Conservation (phyloP, 2,888 invertebrate genomes). For the Perizoma affinitatum region DNA sequence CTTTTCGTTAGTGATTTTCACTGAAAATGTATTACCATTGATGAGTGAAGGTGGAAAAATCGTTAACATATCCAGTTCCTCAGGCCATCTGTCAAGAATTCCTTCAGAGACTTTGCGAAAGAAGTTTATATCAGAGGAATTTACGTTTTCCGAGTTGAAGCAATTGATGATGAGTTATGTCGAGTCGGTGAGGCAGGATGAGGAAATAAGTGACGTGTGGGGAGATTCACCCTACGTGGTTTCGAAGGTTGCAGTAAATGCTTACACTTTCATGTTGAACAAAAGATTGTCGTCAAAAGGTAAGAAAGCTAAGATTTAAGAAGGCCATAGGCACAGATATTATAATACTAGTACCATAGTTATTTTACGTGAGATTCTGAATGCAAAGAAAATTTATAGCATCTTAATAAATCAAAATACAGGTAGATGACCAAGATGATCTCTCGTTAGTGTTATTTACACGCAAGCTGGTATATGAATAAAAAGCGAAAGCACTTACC, state of each 20-base stretch:
- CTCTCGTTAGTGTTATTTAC: too few species aligned
- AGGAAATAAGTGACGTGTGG: slow-evolving; percentile 77
- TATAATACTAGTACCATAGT: too few species aligned
- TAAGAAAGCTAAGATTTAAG: slow-evolving; percentile 35
- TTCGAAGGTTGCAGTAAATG: slow-evolving; percentile 90
- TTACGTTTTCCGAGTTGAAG: slow-evolving; percentile 83
- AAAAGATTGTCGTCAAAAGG: slow-evolving; percentile 61
- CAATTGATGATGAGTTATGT: slow-evolving; percentile 86
- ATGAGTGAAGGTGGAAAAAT: slow-evolving; percentile 87
- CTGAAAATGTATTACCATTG: slow-evolving; percentile 87
- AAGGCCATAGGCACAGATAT: too few species aligned
- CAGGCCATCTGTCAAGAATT: slow-evolving; percentile 86
- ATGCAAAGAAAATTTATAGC: too few species aligned
- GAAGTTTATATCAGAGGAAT: slow-evolving; percentile 70
- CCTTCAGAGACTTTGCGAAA: slow-evolving; percentile 79
- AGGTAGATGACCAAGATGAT: too few species aligned
- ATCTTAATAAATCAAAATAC: too few species aligned
- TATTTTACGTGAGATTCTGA: too few species aligned
- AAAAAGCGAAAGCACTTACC: too few species aligned
- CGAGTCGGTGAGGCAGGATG: slow-evolving; percentile 70
- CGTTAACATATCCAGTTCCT: slow-evolving; percentile 89
- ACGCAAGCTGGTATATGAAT: too few species aligned
- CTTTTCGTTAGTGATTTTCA: slow-evolving; percentile 63
- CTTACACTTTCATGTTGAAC: slow-evolving; percentile 87
- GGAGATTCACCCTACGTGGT: slow-evolving; percentile 86